These are phyloP conservation scores for Lasiurus cinereus DNA, from an alignment of 2,113 vertebrate genomes.

Conservation along the genomic window DNA sequence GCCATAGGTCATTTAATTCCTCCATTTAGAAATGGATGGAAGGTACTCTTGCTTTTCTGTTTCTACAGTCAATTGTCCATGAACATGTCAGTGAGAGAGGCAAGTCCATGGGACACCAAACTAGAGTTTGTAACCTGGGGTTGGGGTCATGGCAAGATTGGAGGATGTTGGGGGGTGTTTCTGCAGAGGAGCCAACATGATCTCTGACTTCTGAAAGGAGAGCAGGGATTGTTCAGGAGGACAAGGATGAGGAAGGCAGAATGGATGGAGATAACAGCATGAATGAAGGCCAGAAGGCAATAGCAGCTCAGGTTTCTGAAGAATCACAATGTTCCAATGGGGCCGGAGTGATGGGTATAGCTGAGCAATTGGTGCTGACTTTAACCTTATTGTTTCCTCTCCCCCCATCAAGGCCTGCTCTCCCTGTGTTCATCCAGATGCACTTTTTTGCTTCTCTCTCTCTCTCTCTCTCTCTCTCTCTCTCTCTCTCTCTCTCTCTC, in stretches of 20 bases:
- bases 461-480: too few relatives aligned
- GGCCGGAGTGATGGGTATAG: too few relatives aligned
- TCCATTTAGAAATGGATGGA: background rate
- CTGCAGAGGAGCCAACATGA: background rate
- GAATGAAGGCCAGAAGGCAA: background rate
- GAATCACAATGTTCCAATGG: background rate
- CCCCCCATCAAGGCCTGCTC: background rate
- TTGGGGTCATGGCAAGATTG: background rate
- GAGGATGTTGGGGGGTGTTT: background rate
- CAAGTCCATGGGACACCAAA: background rate
- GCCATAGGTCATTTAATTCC: background rate
- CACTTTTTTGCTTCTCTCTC: rapidly evolving
- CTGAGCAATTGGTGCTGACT: rapidly evolving
- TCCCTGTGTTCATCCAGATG: background rate
- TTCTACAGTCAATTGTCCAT: background rate
- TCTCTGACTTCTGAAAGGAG: background rate
- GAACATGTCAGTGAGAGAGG: background rate
- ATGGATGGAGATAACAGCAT: background rate
- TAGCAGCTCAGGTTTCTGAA: background rate
- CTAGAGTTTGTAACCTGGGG: background rate
- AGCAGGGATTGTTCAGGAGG: background rate
- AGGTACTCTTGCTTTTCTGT: background rate
- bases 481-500: too few relatives aligned
- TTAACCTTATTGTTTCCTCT: rapidly evolving
- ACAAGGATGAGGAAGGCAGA: background rate